A percentile compares a stretch with the other conserved stretches of the same genome.
Evolutionary conservation across 2,888 invertebrate genomes (phyloP).

Genomic region (Cerastis leucographa): DNA sequence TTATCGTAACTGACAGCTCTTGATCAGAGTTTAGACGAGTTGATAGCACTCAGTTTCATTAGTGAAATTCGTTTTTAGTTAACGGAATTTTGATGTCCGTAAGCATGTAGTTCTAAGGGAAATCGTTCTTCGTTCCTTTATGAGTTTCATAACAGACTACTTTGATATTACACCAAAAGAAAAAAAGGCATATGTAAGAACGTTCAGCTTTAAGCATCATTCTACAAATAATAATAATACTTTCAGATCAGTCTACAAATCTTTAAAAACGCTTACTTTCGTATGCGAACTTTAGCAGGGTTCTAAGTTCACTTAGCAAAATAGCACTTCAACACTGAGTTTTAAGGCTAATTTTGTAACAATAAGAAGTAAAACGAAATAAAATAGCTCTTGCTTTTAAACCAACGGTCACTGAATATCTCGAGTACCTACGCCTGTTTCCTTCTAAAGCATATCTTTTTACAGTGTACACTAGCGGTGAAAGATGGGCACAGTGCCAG

Average conservation of each 20-base stretch:
- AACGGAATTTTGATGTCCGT: not conserved
- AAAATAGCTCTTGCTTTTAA: slow-evolving; percentile 38
- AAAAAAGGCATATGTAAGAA: not conserved
- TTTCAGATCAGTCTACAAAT: not conserved
- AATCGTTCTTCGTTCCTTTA: not conserved
- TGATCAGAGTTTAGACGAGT: not conserved
- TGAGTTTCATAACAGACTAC: not conserved
- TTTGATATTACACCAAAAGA: not conserved
- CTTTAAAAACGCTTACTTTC: not conserved
- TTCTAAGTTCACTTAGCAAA: not conserved
- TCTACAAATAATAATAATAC: no score
- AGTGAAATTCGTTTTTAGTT: not conserved
- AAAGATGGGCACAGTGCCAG: slow-evolving; percentile 61
- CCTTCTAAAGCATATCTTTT: slow-evolving; percentile 56
- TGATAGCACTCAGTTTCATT: not conserved
- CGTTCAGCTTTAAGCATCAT: not conserved
- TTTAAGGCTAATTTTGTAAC: slow-evolving; percentile 1
- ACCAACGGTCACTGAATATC: slow-evolving; percentile 33
- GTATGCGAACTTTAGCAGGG: not conserved
- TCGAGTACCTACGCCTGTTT: slow-evolving; percentile 36
- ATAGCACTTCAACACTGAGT: slow-evolving; percentile 7
- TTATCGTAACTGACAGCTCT: no score
- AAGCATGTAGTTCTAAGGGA: not conserved
- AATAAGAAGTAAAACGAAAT: slow-evolving; percentile 10
- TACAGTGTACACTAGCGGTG: slow-evolving; percentile 38